These are phyloP conservation scores for Phylloscopus whistleri DNA, from an alignment of 2,113 vertebrate species.

Conservation along the genomic window DNA sequence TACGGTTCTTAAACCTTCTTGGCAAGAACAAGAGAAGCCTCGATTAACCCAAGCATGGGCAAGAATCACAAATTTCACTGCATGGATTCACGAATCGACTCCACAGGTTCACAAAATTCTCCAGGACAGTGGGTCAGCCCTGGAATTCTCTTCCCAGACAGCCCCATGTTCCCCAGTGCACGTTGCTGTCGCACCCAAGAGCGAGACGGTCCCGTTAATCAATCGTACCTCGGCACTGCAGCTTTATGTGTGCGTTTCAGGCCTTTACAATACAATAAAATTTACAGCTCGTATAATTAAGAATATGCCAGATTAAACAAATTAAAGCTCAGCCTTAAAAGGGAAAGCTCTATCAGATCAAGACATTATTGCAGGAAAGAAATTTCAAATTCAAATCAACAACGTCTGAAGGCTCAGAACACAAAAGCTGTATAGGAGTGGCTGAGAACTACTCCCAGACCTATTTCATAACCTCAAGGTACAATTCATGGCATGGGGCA, in stretches of 20 bases:
- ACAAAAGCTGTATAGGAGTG: neutral
- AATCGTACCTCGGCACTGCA: neutral
- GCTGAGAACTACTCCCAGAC: neutral
- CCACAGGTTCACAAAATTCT: neutral
- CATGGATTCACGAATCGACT: neutral
- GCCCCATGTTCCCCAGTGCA: neutral
- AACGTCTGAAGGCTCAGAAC: conserved; percentile 4
- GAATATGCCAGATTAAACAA: conserved; percentile 68
- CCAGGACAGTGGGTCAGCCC: neutral
- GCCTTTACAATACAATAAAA: conserved; percentile 64
- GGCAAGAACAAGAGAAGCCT: neutral
- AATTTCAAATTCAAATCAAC: conserved; percentile 48
- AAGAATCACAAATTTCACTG: no score
- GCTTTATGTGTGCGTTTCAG: conserved; percentile 26
- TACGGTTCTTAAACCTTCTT: neutral
- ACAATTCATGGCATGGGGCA: conserved; percentile 18
- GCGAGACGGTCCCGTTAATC: neutral
- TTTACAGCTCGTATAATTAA: conserved; percentile 70
- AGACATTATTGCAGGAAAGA: conserved; percentile 20
- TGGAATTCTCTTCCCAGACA: neutral
- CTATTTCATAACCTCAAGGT: conserved; percentile 44
- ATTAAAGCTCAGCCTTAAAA: conserved; percentile 46
- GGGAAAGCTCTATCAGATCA: conserved; percentile 10
- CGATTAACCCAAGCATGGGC: neutral
- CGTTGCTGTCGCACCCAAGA: neutral